Percentiles rank a stretch among this genome's conserved stretches.
phyloP scores from a whole-genome alignment of 2,888 invertebrate genomes.

The Euzetes globulus region DNA sequence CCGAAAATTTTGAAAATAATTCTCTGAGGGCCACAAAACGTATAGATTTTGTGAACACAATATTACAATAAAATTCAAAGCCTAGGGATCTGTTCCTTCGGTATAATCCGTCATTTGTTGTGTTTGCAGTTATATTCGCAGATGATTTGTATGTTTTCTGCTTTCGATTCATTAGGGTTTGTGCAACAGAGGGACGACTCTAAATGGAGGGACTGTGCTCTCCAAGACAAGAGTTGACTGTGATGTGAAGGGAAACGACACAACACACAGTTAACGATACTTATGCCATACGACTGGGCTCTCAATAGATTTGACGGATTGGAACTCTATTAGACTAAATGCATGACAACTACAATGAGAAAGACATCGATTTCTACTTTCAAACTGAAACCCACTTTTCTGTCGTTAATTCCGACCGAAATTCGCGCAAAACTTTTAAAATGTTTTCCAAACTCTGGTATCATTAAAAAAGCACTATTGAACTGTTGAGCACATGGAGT shows the following conservation, averaged over 20 bases:
- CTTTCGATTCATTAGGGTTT: slow-evolving; percentile 21
- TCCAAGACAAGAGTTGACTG: neutral
- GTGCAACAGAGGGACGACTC: slow-evolving; percentile 3
- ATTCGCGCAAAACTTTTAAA: neutral
- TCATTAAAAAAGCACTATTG: neutral
- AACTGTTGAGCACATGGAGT: neutral
- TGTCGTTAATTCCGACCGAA: neutral
- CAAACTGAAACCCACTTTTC: neutral
- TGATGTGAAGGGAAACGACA: neutral
- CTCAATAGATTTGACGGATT: slow-evolving; percentile 22
- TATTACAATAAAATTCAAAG: slow-evolving; percentile 12
- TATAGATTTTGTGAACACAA: neutral
- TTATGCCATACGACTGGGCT: neutral
- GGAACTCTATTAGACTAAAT: slow-evolving; percentile 10
- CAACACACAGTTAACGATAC: neutral
- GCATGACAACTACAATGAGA: slow-evolving; percentile 7
- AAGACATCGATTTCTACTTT: slow-evolving; percentile 2
- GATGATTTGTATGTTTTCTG: neutral
- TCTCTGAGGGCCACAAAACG: neutral
- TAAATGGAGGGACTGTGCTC: neutral
- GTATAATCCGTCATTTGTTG: slow-evolving; percentile 23
- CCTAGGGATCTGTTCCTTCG: neutral
- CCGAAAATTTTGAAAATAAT: slow-evolving; percentile 14
- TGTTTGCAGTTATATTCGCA: slow-evolving; percentile 12
- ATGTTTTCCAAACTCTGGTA: neutral